A percentile compares a stretch with the other conserved stretches of the same genome.
These are phyloP conservation scores for Micrastur ruficollis DNA, from an alignment of 2,797 vertebrate genomes.

Conservation along the genomic window DNA sequence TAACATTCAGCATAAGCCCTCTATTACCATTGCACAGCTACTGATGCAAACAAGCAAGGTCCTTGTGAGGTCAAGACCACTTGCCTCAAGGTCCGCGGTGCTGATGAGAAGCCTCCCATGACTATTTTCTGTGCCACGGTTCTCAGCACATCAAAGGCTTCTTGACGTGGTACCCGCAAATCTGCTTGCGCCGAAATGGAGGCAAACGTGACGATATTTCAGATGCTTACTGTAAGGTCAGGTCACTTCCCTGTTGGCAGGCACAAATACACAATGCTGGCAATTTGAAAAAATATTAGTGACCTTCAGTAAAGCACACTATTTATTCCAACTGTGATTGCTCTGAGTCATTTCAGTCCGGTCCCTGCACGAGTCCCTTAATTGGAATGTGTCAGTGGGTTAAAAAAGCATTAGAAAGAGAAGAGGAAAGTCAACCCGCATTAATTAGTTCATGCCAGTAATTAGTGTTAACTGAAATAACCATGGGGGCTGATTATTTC, in stretches of 20 bases:
- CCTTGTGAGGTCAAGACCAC: background rate
- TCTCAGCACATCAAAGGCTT: background rate
- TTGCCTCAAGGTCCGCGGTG: background rate
- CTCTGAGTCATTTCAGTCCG: background rate
- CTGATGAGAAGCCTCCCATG: background rate
- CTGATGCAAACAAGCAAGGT: background rate
- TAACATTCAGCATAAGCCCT: fast-evolving
- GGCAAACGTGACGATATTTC: background rate
- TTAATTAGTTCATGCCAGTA: slow-evolving; percentile 52
- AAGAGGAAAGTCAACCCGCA: background rate
- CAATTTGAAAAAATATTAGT: background rate
- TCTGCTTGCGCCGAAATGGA: fast-evolving
- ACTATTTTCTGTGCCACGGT: background rate
- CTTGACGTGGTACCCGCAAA: fast-evolving
- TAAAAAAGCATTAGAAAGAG: background rate
- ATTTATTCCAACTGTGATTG: background rate
- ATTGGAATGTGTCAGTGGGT: background rate
- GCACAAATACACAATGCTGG: background rate
- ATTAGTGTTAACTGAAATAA: slow-evolving; percentile 39
- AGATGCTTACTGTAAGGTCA: fast-evolving
- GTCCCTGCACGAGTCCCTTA: background rate
- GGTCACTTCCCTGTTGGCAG: background rate
- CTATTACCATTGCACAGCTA: fast-evolving
- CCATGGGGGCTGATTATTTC: slow-evolving; percentile 10
- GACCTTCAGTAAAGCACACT: background rate